Base-by-base conservation (phyloP, 37 sponge, comb jelly and placozoan genomes). In the Beroe forskalii region DNA sequence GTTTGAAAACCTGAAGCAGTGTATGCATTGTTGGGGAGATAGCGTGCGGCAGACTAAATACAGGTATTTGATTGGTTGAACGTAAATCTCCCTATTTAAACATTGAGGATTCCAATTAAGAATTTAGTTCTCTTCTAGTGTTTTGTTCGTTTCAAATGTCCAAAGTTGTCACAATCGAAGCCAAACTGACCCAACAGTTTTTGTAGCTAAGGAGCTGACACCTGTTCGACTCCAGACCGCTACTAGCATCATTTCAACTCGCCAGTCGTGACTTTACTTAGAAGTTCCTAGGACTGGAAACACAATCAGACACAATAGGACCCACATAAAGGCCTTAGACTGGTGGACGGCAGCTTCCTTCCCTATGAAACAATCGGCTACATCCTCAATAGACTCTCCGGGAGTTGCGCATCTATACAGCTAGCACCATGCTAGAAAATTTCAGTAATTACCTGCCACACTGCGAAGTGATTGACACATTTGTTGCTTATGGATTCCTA, bases 181-280 rank as follows among this genome's bases (percentile, higher is more conserved):
- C 32, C 17, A 33, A 36, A 32, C 35, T 69, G 1, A 33, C 72
- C 12, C 72, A 69, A 36, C 72, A 33, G 17, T n/a, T n/a, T 69
- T 35, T 69, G 72, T 69, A 6, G 72, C 32, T 2, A 69, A 69
- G 72, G 72, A 69, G 38, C 27, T 69, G 39, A 69, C 72, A 31
- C 28, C 32, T 6, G 37, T 69, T 2, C 32, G 28, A 14, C 19
- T 19, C 9, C 28, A 27, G 33, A 69, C 12, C 32, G 14, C 19
- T 37, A 69, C 9, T 37, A 69, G 37, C 32, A 33, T 69, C 72
- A 69, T 37, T 69, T 69, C 72, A 69, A 69, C 72, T 69, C 37
- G 6, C 72, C 72, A 2, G 17, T 36, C 32, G 72, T n/a, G n/a
- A n/a, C 28, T 33, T 14, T 69, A 6, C 28, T 69, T 69, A 69